A percentile compares a stretch with the other conserved stretches of the same genome.
phyloP scores from a whole-genome alignment of 2,888 invertebrate genomes.

The Leptopterna dolabrata region DNA sequence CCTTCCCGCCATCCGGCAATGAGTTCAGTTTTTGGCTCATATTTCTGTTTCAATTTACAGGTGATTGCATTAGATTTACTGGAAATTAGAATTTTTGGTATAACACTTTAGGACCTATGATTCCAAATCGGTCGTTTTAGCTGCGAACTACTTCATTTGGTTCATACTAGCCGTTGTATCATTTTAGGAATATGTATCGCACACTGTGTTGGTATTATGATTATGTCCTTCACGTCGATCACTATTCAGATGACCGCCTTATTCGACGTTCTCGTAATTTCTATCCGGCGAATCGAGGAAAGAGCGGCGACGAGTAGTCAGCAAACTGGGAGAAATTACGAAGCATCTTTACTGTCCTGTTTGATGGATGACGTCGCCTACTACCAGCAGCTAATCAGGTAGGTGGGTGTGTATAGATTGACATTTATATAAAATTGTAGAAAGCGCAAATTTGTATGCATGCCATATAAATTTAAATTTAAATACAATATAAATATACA shows the following conservation, averaged over 20 bases:
- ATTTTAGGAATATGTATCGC: background rate
- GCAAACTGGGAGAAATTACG: background rate
- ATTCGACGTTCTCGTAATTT: slow-evolving; percentile 29
- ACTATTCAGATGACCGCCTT: slow-evolving; percentile 38
- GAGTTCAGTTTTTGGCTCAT: slow-evolving; percentile 12
- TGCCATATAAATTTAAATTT: too few species aligned
- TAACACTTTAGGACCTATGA: too few species aligned
- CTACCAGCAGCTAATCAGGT: slow-evolving; percentile 4
- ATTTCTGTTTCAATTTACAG: slow-evolving; percentile 1
- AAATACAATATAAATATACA: too few species aligned
- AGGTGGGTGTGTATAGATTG: background rate
- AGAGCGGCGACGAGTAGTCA: background rate
- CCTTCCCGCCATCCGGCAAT: slow-evolving; percentile 1
- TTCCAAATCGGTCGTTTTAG: too few species aligned
- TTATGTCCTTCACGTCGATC: slow-evolving; percentile 30
- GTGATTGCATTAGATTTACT: too few species aligned
- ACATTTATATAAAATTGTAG: too few species aligned
- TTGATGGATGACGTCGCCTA: background rate
- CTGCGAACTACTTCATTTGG: too few species aligned
- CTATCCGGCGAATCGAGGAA: slow-evolving; percentile 6
- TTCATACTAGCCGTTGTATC: too few species aligned
- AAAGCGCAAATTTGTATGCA: too few species aligned
- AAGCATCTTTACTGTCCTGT: background rate
- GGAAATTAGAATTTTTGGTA: too few species aligned
- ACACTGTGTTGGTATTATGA: background rate